A percentile compares a stretch with the other conserved stretches of the same genome.
These are phyloP conservation scores for Erinaceus europaeus DNA, from an alignment of 2,113 vertebrate genomes.

Conservation along the genomic window DNA sequence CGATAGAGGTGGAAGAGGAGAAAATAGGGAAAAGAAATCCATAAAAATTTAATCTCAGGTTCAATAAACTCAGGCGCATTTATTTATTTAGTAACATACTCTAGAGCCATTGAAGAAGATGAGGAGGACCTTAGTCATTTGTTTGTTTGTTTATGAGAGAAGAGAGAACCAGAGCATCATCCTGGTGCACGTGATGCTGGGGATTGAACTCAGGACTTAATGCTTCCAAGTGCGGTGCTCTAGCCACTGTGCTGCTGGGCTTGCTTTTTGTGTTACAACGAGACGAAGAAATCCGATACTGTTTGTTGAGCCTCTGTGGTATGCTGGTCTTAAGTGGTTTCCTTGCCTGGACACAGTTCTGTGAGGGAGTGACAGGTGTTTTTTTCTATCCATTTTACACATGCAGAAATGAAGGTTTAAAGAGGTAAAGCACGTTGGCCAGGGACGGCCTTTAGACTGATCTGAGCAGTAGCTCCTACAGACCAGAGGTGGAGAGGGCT, in stretches of 20 bases:
- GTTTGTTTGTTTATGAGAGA: too few species aligned
- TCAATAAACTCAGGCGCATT: neutral
- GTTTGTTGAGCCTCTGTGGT: neutral
- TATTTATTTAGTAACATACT: neutral
- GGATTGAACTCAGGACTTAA: too few species aligned
- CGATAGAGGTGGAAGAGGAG: neutral
- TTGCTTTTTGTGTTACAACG: too few species aligned
- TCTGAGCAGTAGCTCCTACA: too few species aligned
- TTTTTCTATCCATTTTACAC: neutral
- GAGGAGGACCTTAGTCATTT: too few species aligned
- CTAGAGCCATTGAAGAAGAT: neutral
- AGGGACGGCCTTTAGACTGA: neutral
- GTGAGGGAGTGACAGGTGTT: accelerated
- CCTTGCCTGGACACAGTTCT: neutral
- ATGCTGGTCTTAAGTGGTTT: neutral
- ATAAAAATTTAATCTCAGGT: neutral
- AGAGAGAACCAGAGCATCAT: too few species aligned
- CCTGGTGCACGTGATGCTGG: too few species aligned
- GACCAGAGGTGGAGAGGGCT: too few species aligned
- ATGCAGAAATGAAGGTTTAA: neutral
- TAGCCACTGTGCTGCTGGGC: neutral
- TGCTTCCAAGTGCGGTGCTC: neutral
- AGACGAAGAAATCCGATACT: neutral
- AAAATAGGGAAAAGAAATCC: neutral
- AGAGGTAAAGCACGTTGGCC: neutral